Percentiles rank a stretch among this genome's conserved stretches.
Evolutionary conservation across 2,113 vertebrate species (phyloP).

Genomic region (Syrrhaptes paradoxus): DNA sequence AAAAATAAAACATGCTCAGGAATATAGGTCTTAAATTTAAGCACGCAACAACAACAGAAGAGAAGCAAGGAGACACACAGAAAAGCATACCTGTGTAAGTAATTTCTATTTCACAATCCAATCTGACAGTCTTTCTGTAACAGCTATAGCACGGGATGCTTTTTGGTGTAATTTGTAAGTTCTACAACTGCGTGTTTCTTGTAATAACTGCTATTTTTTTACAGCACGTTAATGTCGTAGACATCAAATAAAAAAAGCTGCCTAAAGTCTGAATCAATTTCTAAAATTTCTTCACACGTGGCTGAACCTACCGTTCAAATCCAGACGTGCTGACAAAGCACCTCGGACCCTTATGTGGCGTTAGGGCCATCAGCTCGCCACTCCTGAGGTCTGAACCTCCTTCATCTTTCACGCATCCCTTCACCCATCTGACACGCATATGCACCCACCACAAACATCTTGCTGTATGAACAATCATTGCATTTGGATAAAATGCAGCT

Average conservation of each 20-base stretch:
- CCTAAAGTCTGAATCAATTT: background rate
- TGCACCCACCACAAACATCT: background rate
- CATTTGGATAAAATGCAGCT: background rate
- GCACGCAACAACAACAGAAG: background rate
- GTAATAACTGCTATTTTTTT: background rate
- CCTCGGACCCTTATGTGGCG: background rate
- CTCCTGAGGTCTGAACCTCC: background rate
- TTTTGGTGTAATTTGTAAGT: background rate
- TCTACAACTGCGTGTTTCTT: background rate
- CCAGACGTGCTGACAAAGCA: background rate
- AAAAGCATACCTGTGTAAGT: background rate
- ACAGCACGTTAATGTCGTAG: background rate
- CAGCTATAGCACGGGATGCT: background rate
- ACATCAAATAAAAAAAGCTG: background rate
- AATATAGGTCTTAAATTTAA: background rate
- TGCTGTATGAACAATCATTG: background rate
- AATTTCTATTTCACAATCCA: background rate
- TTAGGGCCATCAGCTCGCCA: background rate
- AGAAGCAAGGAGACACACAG: background rate
- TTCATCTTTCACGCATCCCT: background rate
- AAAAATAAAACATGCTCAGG: background rate
- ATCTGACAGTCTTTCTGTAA: background rate
- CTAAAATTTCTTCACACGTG: background rate
- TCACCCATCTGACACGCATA: fast-evolving
- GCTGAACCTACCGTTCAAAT: background rate